Base-by-base conservation (phyloP, 1,140 invertebrate genomes). In the Tenebrio molitor region DNA sequence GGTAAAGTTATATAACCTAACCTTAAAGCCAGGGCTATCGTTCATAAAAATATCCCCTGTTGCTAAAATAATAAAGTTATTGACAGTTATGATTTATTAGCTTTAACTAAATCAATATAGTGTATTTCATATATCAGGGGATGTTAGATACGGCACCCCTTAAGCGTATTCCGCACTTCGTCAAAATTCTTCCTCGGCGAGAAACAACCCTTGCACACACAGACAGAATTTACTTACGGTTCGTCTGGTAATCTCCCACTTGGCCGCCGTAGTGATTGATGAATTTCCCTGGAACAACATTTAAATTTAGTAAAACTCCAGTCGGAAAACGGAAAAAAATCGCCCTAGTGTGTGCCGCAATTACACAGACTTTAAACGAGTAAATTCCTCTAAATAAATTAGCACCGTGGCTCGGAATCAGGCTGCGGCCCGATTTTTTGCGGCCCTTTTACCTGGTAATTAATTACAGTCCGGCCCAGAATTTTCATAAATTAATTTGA, bases 11-110 rank as follows among this genome's bases (percentile, higher is more conserved):
- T 53, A 14, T 21, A 23, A 23, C 17, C 0, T 21, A 0, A 3
- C 3, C 14, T 10, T 10, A 53, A 19, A 25, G 23, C 50, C 17
- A 33, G 17, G 25, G 42, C 50, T 42, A 16, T 67, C 33, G 23
- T 33, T 46, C 36, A 67, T 71, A 44, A 72, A 74, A 74, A 65
- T 75, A 70, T 71, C 64, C 69, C 72, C 58, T 74, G 74, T 72
- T 77, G 70, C 76, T 74, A 73, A 77, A 77, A 77, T 76, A 78
- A 78, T 78, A 76, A 78, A 78, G 66, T 76, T 77, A 78, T 77
- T 50, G 77, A 77, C 76, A 77, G 75, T 39, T 77, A 34, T 78
- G 77, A 78, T 78, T 78, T 77, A 78, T 78, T 77, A 73, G 67
- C 46, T 50, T 42, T 66, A 76, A 71, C 69, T 73, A 73, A 77